These are phyloP conservation scores for Bubo scandiacus DNA, from an alignment of 2,113 vertebrate genomes.

Conservation along the genomic window DNA sequence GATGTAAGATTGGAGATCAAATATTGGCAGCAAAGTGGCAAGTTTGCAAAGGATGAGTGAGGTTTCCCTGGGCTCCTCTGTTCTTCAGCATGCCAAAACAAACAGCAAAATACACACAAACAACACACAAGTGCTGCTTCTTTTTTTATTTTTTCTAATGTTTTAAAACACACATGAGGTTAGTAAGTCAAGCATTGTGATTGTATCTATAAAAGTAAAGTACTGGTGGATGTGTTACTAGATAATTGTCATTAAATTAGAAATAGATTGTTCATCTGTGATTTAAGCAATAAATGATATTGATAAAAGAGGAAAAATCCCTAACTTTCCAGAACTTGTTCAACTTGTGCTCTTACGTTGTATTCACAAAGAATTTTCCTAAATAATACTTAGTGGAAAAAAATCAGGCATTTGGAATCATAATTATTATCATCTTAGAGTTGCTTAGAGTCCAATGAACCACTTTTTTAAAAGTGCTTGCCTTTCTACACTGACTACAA, in stretches of 20 bases:
- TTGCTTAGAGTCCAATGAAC: not conserved
- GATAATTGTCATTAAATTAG: not conserved
- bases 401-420: not conserved
- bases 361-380: not conserved
- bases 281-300: not conserved
- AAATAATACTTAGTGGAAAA: not conserved
- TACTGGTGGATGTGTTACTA: not conserved
- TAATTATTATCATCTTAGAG: not conserved
- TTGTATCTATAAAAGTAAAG: not conserved
- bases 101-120: not conserved
- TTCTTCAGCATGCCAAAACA: slow-evolving; percentile 53
- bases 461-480: not conserved
- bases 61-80: slow-evolving; percentile 23
- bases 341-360: not conserved
- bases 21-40: slow-evolving; percentile 70
- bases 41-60: slow-evolving; percentile 61
- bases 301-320: not conserved
- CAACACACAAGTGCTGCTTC: not conserved
- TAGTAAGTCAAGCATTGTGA: not conserved
- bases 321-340: not conserved
- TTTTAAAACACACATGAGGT: not conserved
- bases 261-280: not conserved
- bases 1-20: slow-evolving; percentile 71
- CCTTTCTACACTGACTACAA: not conserved
- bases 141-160: not conserved